Conservation (phyloP, 2,113 vertebrate genomes). For the Myrmophylax atrothorax region DNA sequence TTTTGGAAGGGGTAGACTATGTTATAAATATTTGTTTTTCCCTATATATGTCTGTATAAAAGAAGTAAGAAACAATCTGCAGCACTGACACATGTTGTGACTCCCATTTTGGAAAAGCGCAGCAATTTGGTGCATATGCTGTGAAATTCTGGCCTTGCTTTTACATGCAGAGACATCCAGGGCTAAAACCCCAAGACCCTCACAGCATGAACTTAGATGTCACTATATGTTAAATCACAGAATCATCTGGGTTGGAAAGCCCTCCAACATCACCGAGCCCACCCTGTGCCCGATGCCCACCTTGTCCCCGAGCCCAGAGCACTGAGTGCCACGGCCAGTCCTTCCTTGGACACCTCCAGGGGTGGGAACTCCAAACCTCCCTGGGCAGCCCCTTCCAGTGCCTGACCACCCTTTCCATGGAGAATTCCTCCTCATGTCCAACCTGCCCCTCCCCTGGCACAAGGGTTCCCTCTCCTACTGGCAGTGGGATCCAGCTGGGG, state of each 20-base stretch:
- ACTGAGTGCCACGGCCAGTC: accelerated
- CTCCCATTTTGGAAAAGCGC: background rate
- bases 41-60: background rate
- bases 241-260: background rate
- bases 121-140: background rate
- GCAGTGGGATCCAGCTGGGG: too few relatives aligned
- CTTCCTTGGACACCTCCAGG: background rate
- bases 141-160: background rate
- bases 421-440: background rate
- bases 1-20: background rate
- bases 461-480: background rate
- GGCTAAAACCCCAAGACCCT: background rate
- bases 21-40: background rate
- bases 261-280: accelerated
- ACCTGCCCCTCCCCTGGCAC: background rate
- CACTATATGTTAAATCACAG: background rate
- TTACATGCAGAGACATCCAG: too few relatives aligned
- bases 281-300: accelerated
- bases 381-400: accelerated
- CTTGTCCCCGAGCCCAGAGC: background rate
- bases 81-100: background rate
- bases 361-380: background rate
- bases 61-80: background rate
- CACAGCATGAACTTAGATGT: too few relatives aligned
- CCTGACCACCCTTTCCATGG: accelerated